Evolutionary conservation across 2,888 invertebrate genomes (phyloP).

Genomic region (Tyria jacobaeae): DNA sequence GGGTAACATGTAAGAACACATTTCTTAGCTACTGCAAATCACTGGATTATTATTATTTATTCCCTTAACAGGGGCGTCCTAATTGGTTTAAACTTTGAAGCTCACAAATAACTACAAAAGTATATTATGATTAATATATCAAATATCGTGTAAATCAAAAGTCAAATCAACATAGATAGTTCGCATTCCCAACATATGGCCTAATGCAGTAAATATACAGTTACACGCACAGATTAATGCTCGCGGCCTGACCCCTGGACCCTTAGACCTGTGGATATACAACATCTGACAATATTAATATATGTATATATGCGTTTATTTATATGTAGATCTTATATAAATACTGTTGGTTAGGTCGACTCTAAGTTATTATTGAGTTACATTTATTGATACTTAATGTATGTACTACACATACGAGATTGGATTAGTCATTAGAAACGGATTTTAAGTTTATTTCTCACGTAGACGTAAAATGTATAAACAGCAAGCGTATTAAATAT

Average conservation of each 20-base stretch:
- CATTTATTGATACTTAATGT: neutral
- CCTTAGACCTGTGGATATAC: constrained; percentile 37
- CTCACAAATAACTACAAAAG: neutral
- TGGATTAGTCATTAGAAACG: neutral
- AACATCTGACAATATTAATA: constrained; percentile 53
- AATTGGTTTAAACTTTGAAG: neutral
- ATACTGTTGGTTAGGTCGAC: neutral
- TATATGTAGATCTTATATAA: constrained; percentile 10
- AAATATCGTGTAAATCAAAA: neutral
- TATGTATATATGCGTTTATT: constrained; percentile 44
- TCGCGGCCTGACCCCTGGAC: constrained; percentile 38
- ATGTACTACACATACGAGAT: neutral
- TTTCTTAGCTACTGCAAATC: too few species aligned
- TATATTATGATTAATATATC: too few species aligned
- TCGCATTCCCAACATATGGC: constrained; percentile 37
- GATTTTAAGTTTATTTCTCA: too few species aligned
- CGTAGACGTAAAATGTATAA: neutral
- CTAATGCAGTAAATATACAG: constrained; percentile 41
- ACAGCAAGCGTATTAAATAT: neutral
- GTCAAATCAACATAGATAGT: constrained; percentile 7
- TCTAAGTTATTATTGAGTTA: neutral
- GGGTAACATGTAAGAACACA: too few species aligned
- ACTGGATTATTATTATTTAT: too few species aligned
- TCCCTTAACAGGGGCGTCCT: neutral
- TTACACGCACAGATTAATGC: constrained; percentile 51